Percentiles rank a stretch among this genome's conserved stretches.
Evolutionary conservation across 2,797 vertebrate genomes (phyloP).

Genomic region (Moxostoma hubbsi): DNA sequence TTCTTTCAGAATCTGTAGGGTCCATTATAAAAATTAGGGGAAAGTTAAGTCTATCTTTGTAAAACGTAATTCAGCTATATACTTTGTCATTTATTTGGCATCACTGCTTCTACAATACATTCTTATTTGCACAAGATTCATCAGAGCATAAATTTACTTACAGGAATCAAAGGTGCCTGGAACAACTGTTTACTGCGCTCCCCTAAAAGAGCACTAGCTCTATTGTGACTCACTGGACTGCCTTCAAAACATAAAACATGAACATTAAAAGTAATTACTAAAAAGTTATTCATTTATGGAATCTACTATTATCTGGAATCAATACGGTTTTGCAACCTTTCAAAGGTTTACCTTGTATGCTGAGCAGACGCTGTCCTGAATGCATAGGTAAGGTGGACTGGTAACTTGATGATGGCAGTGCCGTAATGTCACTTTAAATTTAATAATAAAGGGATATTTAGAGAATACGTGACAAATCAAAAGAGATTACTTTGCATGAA

Average conservation of each 20-base stretch:
- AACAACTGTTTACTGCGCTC: slow-evolving; percentile 92
- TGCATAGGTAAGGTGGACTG: slow-evolving; percentile 86
- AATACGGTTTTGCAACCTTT: neutral
- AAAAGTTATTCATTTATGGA: neutral
- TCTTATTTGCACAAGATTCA: neutral
- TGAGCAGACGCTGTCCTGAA: slow-evolving; percentile 83
- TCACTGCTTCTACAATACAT: neutral
- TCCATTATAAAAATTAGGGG: no score
- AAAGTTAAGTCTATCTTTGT: neutral
- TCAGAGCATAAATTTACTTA: slow-evolving; percentile 67
- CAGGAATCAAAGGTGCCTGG: slow-evolving; percentile 84
- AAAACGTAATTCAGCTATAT: no score
- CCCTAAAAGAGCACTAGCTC: slow-evolving; percentile 82
- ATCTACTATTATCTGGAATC: neutral
- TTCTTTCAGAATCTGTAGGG: neutral
- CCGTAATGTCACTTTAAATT: slow-evolving; percentile 84
- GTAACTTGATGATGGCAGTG: slow-evolving; percentile 87
- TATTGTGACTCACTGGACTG: slow-evolving; percentile 84
- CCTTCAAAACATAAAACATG: slow-evolving; percentile 68
- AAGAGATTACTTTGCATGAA: neutral
- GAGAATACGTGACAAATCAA: neutral
- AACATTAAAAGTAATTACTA: neutral
- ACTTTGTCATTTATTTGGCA: neutral
- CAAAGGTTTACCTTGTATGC: slow-evolving; percentile 82
- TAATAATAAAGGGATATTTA: no score